Conservation (phyloP, 1,140 invertebrate species). For the Chrysoperla carnea region DNA sequence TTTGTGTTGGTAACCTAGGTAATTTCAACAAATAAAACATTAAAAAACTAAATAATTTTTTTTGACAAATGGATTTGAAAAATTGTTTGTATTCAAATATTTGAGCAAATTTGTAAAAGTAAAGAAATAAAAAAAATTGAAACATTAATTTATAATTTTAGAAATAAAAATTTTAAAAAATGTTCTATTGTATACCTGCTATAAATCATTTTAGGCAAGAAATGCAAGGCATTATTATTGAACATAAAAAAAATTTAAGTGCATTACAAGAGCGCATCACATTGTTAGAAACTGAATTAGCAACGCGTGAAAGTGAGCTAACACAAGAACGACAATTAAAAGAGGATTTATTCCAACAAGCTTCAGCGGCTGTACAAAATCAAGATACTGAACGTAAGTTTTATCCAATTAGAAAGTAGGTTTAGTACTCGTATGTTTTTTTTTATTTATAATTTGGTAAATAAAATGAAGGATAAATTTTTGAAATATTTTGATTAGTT, state of each 20-base stretch:
- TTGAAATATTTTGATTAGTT: no score
- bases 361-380: slow-evolving; percentile 26
- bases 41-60: no score
- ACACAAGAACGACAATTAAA: slow-evolving; percentile 40
- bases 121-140: no score
- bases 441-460: no score
- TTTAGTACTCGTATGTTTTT: no score
- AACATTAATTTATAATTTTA: no score
- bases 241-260: slow-evolving; percentile 24
- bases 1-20: no score
- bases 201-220: slow-evolving; percentile 19
- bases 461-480: no score
- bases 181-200: background rate
- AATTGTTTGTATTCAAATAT: no score
- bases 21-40: no score
- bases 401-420: slow-evolving; percentile 3
- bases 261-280: slow-evolving; percentile 27
- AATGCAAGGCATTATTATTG: slow-evolving; percentile 29
- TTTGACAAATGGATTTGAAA: no score
- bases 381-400: slow-evolving; percentile 44
- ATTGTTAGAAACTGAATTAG: slow-evolving; percentile 31
- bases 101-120: no score
- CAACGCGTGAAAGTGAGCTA: slow-evolving; percentile 35
- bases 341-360: slow-evolving; percentile 34
- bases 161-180: slow-evolving; percentile 13